Evolutionary conservation across 2,797 vertebrate species (phyloP), one percentile per base, ranked within the genome.

Genomic region (Acipenser ruthenus): DNA sequence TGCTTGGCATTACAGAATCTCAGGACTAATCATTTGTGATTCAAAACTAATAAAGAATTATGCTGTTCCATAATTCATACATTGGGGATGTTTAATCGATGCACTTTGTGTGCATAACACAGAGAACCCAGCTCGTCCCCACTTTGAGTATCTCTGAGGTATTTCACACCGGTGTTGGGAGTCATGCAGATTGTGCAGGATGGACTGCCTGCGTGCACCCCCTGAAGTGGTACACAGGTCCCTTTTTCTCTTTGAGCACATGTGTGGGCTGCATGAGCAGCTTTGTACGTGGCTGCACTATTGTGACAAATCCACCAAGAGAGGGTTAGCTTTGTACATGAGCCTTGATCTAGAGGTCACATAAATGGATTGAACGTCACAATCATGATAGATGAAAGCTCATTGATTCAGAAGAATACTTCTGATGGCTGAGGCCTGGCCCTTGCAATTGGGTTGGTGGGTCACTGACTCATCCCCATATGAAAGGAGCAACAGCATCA

Each of bases 361-460:
- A 12, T 48, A 58, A 68, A 62, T 68, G 18, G 49, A 65, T 60
- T 6, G 53, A 12, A 51, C 10, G 37, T 70, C 49, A 59, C 12
- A 69, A 62, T 53, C 15, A 9, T 8, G 6, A 62, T 6, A 66
- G 56, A 15, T 6, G n/a, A 71, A 75, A 69, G 2, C 1, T 9
- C 49, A 53, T 1, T 64, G 61, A 65, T 67, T 61, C 68, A 13
- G 0, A 0, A 18, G 18, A 10, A 50, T 4, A 13, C 6, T 66
- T 53, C 68, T 67, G 62, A 65, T 62, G 47, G 65, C 60, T 68
- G 62, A 53, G 63, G 68, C 65, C 61, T 67, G 50, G 55, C 6
- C 60, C 68, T 3, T 75, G 79, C 72, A 15, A 62, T 62, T 74
- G 77, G 69, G 72, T 74, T 71, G 74, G 63, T 67, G 11, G 15